Evolutionary conservation across 2,888 invertebrate genomes (phyloP).

Genomic region (Tanaodytes sp.): DNA sequence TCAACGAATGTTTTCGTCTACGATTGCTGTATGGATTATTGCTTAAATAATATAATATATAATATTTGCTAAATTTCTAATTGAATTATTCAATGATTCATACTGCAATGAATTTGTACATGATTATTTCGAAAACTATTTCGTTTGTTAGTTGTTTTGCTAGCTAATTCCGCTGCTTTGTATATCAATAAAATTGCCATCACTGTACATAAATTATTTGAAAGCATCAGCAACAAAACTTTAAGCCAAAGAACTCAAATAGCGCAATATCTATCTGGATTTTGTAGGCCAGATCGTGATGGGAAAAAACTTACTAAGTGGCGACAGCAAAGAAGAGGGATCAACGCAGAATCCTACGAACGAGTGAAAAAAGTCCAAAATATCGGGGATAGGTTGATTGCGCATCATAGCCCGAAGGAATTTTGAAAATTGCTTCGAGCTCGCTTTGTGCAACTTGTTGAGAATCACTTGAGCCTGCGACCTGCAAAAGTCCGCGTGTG

Average conservation of each 20-base stretch:
- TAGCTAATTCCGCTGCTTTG: constrained; percentile 27
- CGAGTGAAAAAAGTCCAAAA: constrained; percentile 95
- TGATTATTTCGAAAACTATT: too few relatives aligned
- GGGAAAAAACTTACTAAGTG: constrained; percentile 83
- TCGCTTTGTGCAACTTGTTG: constrained; percentile 82
- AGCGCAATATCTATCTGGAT: constrained; percentile 24
- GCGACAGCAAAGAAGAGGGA: constrained; percentile 87
- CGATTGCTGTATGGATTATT: constrained; percentile 19
- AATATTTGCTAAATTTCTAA: neutral
- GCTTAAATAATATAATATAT: neutral
- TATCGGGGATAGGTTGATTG: constrained; percentile 83
- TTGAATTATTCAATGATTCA: too few relatives aligned
- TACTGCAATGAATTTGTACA: too few relatives aligned
- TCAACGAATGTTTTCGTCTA: constrained; percentile 29
- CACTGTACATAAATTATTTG: too few relatives aligned
- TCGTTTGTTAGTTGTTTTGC: neutral
- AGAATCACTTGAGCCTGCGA: constrained; percentile 89
- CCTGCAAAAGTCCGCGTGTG: constrained; percentile 91
- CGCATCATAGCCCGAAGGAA: constrained; percentile 85
- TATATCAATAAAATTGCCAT: too few relatives aligned
- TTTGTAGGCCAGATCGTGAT: neutral
- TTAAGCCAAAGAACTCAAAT: constrained; percentile 42
- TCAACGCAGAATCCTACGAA: constrained; percentile 97
- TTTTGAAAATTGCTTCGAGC: constrained; percentile 78
- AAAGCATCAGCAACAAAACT: constrained; percentile 20